Conservation (phyloP, 2,888 invertebrate genomes). For the Ceratothoa steindachneri region DNA sequence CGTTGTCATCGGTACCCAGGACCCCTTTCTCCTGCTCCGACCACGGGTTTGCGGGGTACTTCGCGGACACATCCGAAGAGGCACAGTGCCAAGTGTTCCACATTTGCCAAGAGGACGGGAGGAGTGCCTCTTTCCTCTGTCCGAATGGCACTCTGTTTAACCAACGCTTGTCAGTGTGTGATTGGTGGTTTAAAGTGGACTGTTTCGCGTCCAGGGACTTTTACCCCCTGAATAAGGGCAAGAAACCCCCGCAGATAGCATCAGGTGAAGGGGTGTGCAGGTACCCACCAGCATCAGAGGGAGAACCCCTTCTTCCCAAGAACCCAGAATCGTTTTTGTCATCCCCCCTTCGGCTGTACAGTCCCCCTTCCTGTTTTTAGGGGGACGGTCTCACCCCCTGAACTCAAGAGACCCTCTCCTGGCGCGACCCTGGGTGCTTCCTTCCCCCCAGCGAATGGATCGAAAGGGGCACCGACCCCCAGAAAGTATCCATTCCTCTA, state of each 20-base stretch:
- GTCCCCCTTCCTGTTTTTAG: not conserved
- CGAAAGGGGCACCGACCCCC: not conserved
- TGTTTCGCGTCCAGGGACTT: not conserved
- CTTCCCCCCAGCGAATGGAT: not conserved
- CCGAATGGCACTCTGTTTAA: not conserved
- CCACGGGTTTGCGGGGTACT: not conserved
- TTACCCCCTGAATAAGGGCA: not conserved
- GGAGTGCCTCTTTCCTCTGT: not conserved
- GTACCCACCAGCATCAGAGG: not conserved
- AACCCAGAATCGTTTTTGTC: not conserved
- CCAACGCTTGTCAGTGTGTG: not conserved
- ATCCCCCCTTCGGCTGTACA: not conserved
- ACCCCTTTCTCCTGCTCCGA: not conserved
- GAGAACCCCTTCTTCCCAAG: no score
- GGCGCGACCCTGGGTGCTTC: not conserved
- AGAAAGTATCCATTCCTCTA: not conserved
- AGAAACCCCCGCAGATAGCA: not conserved
- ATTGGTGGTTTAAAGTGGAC: slow-evolving; percentile 7
- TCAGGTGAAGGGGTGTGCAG: not conserved
- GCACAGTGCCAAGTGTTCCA: not conserved
- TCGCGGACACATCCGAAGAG: not conserved
- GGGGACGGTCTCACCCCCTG: slow-evolving; percentile 8
- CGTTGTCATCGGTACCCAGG: not conserved
- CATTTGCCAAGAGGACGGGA: not conserved
- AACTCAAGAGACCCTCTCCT: slow-evolving; percentile 12